Evolutionary conservation across 2,113 vertebrate genomes (phyloP), one percentile per base, ranked within the genome.

Genomic region (Bos javanicus): DNA sequence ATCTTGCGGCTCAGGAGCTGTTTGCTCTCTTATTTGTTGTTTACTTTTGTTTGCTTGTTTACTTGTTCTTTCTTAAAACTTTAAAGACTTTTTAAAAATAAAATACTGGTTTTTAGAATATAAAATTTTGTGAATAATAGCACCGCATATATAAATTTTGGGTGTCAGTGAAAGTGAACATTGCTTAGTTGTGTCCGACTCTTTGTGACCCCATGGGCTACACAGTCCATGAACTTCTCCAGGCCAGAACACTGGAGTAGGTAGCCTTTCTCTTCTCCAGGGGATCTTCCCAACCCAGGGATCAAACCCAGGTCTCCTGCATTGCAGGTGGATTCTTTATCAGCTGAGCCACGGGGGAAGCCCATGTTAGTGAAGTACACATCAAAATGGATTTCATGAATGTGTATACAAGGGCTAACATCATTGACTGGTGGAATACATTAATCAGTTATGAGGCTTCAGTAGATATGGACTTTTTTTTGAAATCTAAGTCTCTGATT

Each of bases 61-160:
- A 62, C 26, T 64, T 94, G 87, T 97, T 67, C 48, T 91, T 60
- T 76, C n/a, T 86, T 56, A 91, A 89, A 91, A 76, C 52, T 80
- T 91, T 80, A n/a, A 91, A 93, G 46, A 57, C 74, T 71, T 76
- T 94, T 90, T 96, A 6, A 19, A 6, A 21, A 48, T 62, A 89
- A 82, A 92, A 71, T 52, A 57, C 30, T 36, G n/a, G 12, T 91
- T 92, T 90, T 86, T 97, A 93, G n/a, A 80, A 80, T 62, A 54
- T 92, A 92, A 83, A 90, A 56, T 90, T 90, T 90, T 62, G 56
- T 80, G 26, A 88, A 28, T 88, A 86, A 71, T 82, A 74, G 43
- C 25, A 88, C 23, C 5, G 5, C 36, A 28, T 21, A n/a, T 80
- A 48, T 83, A 91, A 76, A 87, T 94, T 52, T 82, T 56, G 11